Evolutionary conservation across 2,113 vertebrate species (phyloP).

Genomic region (Formicarius rufipectus): DNA sequence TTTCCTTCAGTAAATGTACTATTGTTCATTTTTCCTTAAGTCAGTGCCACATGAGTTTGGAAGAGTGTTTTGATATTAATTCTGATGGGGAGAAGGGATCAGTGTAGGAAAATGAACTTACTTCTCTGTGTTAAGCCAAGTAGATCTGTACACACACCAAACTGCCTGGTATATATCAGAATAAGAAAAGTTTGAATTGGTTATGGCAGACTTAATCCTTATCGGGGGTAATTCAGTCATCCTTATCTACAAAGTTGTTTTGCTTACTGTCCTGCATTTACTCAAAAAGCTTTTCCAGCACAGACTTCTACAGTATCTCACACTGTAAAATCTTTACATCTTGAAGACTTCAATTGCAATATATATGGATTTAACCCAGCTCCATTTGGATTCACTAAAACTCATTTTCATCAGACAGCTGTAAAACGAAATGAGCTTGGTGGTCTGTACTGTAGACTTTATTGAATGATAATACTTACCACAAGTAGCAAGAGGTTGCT

Average conservation of each 20-base stretch:
- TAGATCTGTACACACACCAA: not conserved
- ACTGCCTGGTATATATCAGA: slow-evolving; percentile 69
- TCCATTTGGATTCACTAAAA: slow-evolving; percentile 66
- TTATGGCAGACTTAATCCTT: slow-evolving; percentile 69
- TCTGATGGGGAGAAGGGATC: not conserved
- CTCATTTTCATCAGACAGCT: slow-evolving; percentile 71
- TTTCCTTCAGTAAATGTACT: not conserved
- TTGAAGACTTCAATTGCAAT: slow-evolving; percentile 68
- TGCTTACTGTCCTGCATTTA: slow-evolving; percentile 60
- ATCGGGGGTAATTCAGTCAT: slow-evolving; percentile 52
- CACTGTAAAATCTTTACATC: slow-evolving; percentile 65
- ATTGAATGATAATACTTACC: slow-evolving; percentile 50
- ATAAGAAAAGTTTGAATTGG: slow-evolving; percentile 59
- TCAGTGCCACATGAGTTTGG: not conserved
- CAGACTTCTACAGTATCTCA: slow-evolving; percentile 1
- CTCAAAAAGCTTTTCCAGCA: slow-evolving; percentile 60
- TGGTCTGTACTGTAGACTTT: slow-evolving; percentile 60
- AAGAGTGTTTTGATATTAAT: not conserved
- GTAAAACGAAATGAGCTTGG: slow-evolving; percentile 63
- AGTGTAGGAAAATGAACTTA: not conserved
- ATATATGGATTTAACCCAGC: slow-evolving; percentile 68
- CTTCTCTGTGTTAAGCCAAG: not conserved
- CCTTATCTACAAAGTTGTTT: slow-evolving; percentile 58
- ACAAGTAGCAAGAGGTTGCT: slow-evolving; percentile 34
- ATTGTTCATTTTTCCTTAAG: not conserved